Evolutionary conservation across 2,888 invertebrate species (phyloP).

Genomic region (Spisula solida): DNA sequence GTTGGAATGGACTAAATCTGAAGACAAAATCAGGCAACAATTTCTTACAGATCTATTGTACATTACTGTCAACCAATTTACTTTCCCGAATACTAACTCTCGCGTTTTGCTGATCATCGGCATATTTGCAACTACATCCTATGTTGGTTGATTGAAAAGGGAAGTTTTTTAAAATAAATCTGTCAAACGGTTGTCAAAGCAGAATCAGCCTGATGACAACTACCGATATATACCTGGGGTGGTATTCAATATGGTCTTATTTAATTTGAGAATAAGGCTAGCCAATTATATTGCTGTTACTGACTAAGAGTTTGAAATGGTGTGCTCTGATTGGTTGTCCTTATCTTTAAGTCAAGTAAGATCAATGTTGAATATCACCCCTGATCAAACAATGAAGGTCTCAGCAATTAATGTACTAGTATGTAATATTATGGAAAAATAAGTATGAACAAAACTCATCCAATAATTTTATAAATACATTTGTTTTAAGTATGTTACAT

Average conservation of each 20-base stretch:
- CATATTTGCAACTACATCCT: too few species aligned
- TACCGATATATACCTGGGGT: too few species aligned
- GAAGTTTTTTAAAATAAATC: conserved; percentile 8
- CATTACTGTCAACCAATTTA: too few species aligned
- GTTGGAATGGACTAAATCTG: conserved; percentile 12
- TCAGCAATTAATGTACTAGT: background rate
- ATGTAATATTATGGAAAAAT: background rate
- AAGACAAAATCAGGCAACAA: background rate
- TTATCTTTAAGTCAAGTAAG: too few species aligned
- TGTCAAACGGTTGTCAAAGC: background rate
- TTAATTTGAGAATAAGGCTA: too few species aligned
- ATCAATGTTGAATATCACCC: too few species aligned
- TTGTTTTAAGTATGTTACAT: background rate
- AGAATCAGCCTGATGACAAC: background rate
- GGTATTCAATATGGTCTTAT: too few species aligned
- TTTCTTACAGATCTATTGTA: background rate
- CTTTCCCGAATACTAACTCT: too few species aligned
- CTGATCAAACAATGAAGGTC: background rate
- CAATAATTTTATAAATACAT: background rate
- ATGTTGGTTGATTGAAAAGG: background rate
- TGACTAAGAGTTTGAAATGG: too few species aligned
- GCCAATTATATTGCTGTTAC: too few species aligned
- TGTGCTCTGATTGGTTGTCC: too few species aligned
- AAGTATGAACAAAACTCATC: background rate
- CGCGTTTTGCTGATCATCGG: too few species aligned